Evolutionary conservation across 2,797 vertebrate species (phyloP).

Genomic region (Octomys mimax): DNA sequence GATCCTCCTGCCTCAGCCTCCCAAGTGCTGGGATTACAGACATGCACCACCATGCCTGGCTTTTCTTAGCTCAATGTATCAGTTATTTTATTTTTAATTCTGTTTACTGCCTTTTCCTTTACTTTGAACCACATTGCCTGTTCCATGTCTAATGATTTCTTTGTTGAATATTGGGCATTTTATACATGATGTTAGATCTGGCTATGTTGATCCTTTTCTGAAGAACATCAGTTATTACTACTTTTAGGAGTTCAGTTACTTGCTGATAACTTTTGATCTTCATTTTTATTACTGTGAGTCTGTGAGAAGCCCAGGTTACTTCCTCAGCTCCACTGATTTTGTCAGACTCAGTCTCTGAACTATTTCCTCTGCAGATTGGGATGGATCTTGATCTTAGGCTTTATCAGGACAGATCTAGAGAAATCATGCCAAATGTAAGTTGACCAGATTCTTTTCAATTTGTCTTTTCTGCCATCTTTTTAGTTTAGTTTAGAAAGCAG

Average conservation of each 20-base stretch:
- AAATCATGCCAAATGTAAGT: constrained; percentile 15
- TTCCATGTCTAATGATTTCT: neutral
- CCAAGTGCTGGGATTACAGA: too few relatives aligned
- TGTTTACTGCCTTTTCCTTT: neutral
- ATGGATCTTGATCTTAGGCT: constrained; percentile 33
- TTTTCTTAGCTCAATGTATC: neutral
- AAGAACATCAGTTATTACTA: constrained; percentile 1
- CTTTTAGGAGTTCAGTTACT: constrained; percentile 15
- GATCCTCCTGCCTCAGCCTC: too few relatives aligned
- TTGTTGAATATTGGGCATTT: neutral
- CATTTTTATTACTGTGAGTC: neutral
- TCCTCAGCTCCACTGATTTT: neutral
- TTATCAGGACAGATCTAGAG: neutral
- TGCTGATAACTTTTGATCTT: neutral
- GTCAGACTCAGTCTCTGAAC: neutral
- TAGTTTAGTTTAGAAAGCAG: neutral
- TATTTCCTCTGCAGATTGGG: neutral
- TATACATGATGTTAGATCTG: neutral
- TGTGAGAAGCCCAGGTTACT: neutral
- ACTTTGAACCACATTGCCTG: neutral
- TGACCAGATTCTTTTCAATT: constrained; percentile 49
- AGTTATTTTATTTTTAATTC: constrained; percentile 40
- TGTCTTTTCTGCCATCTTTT: neutral
- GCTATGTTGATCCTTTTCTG: neutral
- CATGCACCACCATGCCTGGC: neutral